A percentile compares a stretch with the other conserved stretches of the same genome.
These are phyloP conservation scores for Eutrigla gurnardus DNA, from an alignment of 2,797 vertebrate genomes.

Conservation along the genomic window DNA sequence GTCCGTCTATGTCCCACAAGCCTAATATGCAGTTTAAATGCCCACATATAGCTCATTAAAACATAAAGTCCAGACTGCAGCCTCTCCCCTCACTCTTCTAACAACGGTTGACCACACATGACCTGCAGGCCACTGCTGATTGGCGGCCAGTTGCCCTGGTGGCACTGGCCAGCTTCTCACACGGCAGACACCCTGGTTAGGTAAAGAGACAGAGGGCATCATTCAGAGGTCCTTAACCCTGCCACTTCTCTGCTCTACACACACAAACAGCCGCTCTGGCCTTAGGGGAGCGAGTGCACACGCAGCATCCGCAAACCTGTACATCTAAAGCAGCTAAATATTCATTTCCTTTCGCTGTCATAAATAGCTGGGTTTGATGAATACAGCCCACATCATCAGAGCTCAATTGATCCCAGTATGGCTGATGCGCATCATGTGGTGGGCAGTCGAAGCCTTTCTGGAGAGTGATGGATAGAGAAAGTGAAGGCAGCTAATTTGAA, in stretches of 20 bases:
- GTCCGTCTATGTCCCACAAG: neutral
- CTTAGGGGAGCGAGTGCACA: neutral
- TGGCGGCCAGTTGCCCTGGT: slow-evolving; percentile 67
- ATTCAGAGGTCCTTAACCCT: slow-evolving; percentile 66
- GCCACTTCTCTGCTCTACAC: slow-evolving; percentile 46
- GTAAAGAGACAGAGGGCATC: slow-evolving; percentile 54
- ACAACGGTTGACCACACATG: slow-evolving; percentile 43
- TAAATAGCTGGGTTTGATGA: slow-evolving; percentile 58
- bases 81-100: slow-evolving; percentile 25
- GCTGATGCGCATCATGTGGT: slow-evolving; percentile 60
- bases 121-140: slow-evolving; percentile 64
- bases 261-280: slow-evolving; percentile 8
- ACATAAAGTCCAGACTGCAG: slow-evolving; percentile 30
- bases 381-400: slow-evolving; percentile 59
- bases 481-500: slow-evolving; percentile 72
- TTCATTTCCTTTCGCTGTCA: slow-evolving; percentile 62
- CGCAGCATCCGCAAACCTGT: slow-evolving; percentile 24
- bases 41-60: slow-evolving; percentile 41
- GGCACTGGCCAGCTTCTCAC: slow-evolving; percentile 58
- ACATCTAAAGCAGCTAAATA: slow-evolving; percentile 52
- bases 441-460: slow-evolving; percentile 39
- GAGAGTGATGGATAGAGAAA: slow-evolving; percentile 68
- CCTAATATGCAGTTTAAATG: slow-evolving; percentile 8
- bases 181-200: slow-evolving; percentile 59
- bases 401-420: slow-evolving; percentile 66